Conservation (phyloP, 2,888 invertebrate genomes). For the Sylvicola cinctus region DNA sequence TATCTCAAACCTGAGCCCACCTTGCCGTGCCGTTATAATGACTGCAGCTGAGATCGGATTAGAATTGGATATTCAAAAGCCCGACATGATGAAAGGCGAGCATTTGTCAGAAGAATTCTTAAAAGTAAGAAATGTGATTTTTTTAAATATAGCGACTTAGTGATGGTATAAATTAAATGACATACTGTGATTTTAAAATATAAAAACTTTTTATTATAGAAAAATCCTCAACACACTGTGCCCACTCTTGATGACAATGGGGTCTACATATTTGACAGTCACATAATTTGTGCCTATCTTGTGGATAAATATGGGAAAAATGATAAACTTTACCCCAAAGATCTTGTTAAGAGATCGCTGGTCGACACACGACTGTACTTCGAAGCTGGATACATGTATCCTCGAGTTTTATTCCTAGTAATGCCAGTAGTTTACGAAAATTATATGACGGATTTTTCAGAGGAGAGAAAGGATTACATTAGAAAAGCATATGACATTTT, state of each 20-base stretch:
- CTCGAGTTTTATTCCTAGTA: slow-evolving; percentile 20
- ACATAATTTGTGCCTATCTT: slow-evolving; percentile 40
- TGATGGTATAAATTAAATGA: slow-evolving; percentile 14
- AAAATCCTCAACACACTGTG: slow-evolving; percentile 40
- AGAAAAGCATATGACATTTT: slow-evolving; percentile 1
- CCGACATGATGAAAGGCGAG: slow-evolving; percentile 25
- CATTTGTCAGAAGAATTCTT: slow-evolving; percentile 21
- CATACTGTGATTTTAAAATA: too few species aligned
- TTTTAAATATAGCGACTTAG: too few species aligned
- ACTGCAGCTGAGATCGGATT: slow-evolving; percentile 23
- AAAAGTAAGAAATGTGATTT: too few species aligned
- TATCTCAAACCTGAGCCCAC: slow-evolving; percentile 24
- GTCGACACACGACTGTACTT: slow-evolving; percentile 22
- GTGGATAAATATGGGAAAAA: slow-evolving; percentile 33
- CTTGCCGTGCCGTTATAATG: slow-evolving; percentile 25
- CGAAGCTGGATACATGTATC: slow-evolving; percentile 22
- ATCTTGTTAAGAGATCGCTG: slow-evolving; percentile 17
- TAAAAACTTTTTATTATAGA: too few species aligned
- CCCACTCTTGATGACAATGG: slow-evolving; percentile 42
- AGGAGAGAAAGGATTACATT: slow-evolving; percentile 27
- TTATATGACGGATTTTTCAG: slow-evolving; percentile 26
- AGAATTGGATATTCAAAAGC: slow-evolving; percentile 22
- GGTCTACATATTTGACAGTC: slow-evolving; percentile 46
- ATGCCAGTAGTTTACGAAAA: slow-evolving; percentile 21
- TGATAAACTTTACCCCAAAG: slow-evolving; percentile 27